These are phyloP conservation scores for Tetranychus urticae DNA, from an alignment of 1,140 invertebrate genomes.

Conservation along the genomic window DNA sequence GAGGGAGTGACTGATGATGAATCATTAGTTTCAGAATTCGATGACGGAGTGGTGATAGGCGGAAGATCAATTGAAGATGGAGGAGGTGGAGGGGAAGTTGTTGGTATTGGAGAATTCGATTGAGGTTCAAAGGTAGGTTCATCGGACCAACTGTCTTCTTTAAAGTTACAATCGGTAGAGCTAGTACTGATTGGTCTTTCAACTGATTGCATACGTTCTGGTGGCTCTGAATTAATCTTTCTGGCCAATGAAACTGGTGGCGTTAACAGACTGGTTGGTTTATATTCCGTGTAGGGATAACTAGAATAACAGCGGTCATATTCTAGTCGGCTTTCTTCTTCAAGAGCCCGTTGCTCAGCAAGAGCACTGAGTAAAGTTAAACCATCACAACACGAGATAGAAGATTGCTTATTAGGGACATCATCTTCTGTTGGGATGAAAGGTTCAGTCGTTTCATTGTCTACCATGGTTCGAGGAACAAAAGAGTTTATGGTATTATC, in stretches of 20 bases:
- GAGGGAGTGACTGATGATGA: neutral
- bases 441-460: neutral
- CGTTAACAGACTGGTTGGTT: too few species aligned
- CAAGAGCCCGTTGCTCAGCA: conserved; percentile 55
- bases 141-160: too few species aligned
- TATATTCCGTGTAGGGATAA: conserved; percentile 22
- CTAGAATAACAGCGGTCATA: conserved; percentile 33
- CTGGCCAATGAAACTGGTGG: too few species aligned
- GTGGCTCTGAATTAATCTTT: neutral
- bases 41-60: neutral
- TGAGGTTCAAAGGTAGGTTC: too few species aligned
- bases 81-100: neutral
- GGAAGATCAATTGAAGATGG: neutral
- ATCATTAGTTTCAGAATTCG: neutral
- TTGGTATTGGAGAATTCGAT: too few species aligned
- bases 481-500: conserved; percentile 3
- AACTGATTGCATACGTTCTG: neutral
- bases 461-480: neutral
- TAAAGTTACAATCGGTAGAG: neutral
- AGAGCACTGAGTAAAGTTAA: conserved; percentile 54
- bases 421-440: neutral
- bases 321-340: conserved; percentile 30
- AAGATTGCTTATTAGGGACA: neutral
- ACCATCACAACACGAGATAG: conserved; percentile 20
- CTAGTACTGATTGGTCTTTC: neutral